phyloP scores from a whole-genome alignment of 2,113 vertebrate species.

The Atherinomorus stipes region DNA sequence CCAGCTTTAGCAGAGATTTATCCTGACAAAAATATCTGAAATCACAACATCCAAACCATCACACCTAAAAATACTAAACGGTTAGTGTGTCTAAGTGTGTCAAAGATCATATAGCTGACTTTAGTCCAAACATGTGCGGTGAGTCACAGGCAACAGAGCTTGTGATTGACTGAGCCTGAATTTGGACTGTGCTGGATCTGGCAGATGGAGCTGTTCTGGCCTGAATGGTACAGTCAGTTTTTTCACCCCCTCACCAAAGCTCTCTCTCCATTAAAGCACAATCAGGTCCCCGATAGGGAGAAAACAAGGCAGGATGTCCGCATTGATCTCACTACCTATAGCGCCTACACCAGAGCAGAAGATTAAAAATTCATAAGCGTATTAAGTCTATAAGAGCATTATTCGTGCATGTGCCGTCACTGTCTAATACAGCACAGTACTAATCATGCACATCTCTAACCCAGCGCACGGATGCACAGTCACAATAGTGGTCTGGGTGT shows the following conservation, averaged over 20 bases:
- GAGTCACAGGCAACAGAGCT: slow-evolving; percentile 24
- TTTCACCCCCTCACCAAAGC: slow-evolving; percentile 32
- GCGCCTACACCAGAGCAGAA: slow-evolving; percentile 43
- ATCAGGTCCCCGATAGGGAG: slow-evolving; percentile 41
- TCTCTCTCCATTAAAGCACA: slow-evolving; percentile 65
- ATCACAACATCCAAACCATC: slow-evolving; percentile 32
- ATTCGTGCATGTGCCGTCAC: slow-evolving; percentile 71
- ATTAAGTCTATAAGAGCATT: slow-evolving; percentile 83
- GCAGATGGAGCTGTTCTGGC: slow-evolving; percentile 44
- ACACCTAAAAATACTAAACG: slow-evolving; percentile 9
- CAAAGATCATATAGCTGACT: neutral
- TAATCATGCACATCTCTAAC: slow-evolving; percentile 66
- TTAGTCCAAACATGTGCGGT: neutral
- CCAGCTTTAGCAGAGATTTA: slow-evolving; percentile 66
- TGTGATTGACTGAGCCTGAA: slow-evolving; percentile 35
- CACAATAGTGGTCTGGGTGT: slow-evolving; percentile 62
- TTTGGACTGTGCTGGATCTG: slow-evolving; percentile 39
- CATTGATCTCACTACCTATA: slow-evolving; percentile 74
- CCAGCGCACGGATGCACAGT: slow-evolving; percentile 38
- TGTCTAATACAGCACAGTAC: slow-evolving; percentile 63
- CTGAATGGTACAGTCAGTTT: slow-evolving; percentile 51
- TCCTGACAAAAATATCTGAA: slow-evolving; percentile 38
- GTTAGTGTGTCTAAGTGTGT: slow-evolving; percentile 1
- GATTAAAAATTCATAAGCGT: slow-evolving; percentile 82
- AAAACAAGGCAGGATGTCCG: slow-evolving; percentile 31